These are phyloP conservation scores for Lipophrys pholis DNA, from an alignment of 2,113 vertebrate species.

Conservation along the genomic window DNA sequence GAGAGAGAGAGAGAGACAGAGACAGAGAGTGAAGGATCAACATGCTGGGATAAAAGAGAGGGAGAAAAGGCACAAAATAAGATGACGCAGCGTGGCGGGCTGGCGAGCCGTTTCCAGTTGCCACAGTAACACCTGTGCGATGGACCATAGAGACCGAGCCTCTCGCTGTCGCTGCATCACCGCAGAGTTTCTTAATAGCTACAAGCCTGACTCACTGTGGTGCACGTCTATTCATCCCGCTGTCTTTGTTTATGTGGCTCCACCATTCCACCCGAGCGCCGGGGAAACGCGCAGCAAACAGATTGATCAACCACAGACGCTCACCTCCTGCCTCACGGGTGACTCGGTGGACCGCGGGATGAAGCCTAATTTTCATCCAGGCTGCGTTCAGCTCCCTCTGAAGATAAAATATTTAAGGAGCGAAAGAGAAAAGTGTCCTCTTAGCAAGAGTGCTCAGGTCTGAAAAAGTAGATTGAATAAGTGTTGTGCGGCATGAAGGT, in stretches of 20 bases:
- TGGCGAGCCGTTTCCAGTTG: constrained; percentile 79
- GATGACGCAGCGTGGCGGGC: constrained; percentile 79
- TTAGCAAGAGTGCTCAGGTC: no score
- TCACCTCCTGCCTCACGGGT: not conserved
- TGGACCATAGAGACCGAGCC: constrained; percentile 74
- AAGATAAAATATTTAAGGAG: not conserved
- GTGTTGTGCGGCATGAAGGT: constrained; percentile 1
- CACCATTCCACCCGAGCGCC: not conserved
- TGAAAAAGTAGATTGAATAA: not conserved
- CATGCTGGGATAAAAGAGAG: constrained; percentile 50
- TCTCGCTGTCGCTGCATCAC: constrained; percentile 54
- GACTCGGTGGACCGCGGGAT: not conserved
- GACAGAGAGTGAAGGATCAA: constrained; percentile 32
- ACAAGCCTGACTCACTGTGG: constrained; percentile 44
- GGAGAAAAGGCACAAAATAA: constrained; percentile 48
- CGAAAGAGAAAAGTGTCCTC: not conserved
- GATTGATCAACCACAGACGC: not conserved
- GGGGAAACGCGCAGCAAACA: not conserved
- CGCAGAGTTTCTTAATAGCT: constrained; percentile 35
- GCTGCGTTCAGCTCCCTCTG: not conserved
- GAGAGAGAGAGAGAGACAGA: constrained; percentile 16
- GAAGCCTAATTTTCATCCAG: not conserved
- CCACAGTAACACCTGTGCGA: constrained; percentile 86
- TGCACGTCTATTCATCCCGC: not conserved
- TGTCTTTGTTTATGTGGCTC: not conserved